Evolutionary conservation across 2,797 vertebrate species (phyloP).

Genomic region (Choloepus didactylus): DNA sequence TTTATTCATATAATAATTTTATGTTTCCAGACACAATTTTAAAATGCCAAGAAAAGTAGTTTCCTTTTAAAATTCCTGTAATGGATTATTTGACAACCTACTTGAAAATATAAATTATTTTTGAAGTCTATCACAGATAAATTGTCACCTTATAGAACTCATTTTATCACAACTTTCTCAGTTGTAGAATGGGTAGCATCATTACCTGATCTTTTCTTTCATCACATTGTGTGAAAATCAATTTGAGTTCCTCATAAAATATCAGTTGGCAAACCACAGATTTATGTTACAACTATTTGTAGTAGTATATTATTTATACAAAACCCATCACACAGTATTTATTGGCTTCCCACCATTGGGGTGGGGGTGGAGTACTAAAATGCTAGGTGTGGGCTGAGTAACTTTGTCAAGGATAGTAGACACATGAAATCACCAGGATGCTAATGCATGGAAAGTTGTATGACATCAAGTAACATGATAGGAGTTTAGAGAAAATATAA

Average conservation of each 20-base stretch:
- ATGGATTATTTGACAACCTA: conserved; percentile 45
- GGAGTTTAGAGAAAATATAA: not conserved
- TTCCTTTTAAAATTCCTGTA: conserved; percentile 10
- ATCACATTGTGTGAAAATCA: conserved; percentile 25
- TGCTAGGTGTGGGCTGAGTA: not conserved
- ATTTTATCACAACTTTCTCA: conserved; percentile 21
- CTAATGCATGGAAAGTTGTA: not conserved
- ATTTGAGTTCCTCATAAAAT: conserved; percentile 51
- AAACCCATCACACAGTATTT: conserved; percentile 16
- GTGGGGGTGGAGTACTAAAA: not conserved
- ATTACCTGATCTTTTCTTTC: conserved; percentile 42
- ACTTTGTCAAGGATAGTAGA: conserved; percentile 22
- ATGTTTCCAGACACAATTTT: conserved; percentile 38
- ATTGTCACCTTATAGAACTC: conserved; percentile 15
- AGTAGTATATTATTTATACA: conserved; percentile 39
- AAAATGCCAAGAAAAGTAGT: conserved; percentile 16
- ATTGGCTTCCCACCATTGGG: not conserved
- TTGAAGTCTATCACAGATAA: conserved; percentile 22
- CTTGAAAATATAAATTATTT: conserved; percentile 54
- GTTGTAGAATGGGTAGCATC: not conserved
- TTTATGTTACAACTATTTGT: conserved; percentile 20
- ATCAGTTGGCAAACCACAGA: not conserved
- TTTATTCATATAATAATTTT: conserved; percentile 46
- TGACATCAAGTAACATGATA: conserved; percentile 3
- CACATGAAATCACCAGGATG: conserved; percentile 20